Percentiles rank a stretch among this genome's conserved stretches.
Evolutionary conservation across 2,797 vertebrate genomes (phyloP).

Genomic region (Notolabrus celidotus): DNA sequence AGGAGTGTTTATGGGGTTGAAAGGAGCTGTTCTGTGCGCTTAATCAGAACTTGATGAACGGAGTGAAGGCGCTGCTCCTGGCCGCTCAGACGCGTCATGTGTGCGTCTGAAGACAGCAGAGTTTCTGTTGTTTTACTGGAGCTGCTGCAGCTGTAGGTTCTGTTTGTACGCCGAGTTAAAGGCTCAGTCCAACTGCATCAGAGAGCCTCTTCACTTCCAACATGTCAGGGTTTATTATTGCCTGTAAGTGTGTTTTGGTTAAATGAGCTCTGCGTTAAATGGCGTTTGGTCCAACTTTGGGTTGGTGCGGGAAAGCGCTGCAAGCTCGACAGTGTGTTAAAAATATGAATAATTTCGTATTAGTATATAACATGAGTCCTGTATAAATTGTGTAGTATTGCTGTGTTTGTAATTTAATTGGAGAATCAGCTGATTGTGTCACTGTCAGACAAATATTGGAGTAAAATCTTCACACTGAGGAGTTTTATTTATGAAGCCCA

Average conservation of each 20-base stretch:
- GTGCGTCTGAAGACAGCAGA: background rate
- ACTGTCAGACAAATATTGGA: background rate
- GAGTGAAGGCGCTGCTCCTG: background rate
- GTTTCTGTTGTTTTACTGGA: background rate
- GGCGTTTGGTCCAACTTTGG: background rate
- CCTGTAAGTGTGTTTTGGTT: background rate
- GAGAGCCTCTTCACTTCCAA: fast-evolving
- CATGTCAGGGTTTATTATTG: background rate
- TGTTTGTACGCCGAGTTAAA: slow-evolving; percentile 10
- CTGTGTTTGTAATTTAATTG: too few relatives aligned
- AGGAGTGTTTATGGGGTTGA: background rate
- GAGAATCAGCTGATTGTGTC: background rate
- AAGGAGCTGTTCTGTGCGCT: fast-evolving
- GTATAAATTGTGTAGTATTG: too few relatives aligned
- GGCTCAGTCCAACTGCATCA: fast-evolving
- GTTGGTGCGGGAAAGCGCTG: background rate
- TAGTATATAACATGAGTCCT: too few relatives aligned
- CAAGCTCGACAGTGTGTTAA: background rate
- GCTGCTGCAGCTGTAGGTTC: background rate
- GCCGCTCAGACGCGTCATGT: background rate
- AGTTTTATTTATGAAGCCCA: too few relatives aligned
- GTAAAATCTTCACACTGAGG: too few relatives aligned
- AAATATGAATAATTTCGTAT: too few relatives aligned
- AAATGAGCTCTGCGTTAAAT: background rate
- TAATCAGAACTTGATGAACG: background rate